Conservation (phyloP, 2,888 invertebrate species). For the Dolichomitus sp. region DNA sequence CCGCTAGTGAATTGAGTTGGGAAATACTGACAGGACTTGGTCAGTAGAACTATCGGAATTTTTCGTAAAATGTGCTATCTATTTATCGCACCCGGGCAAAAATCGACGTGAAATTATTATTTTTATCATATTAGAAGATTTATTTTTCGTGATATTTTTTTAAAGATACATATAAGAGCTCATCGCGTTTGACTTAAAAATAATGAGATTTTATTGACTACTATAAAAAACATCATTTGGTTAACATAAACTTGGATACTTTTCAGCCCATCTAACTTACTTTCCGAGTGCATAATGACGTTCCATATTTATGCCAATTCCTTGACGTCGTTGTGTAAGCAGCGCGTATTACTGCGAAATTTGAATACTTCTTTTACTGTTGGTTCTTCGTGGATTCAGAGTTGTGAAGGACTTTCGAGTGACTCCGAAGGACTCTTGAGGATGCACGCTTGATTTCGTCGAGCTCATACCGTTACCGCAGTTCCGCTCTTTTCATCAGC, state of each 20-base stretch:
- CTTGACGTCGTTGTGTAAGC: constrained; percentile 2
- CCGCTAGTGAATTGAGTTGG: not conserved
- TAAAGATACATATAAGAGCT: too few species aligned
- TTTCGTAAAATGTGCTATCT: not conserved
- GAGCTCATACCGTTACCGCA: constrained; percentile 22
- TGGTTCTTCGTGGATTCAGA: constrained; percentile 48
- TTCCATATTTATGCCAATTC: not conserved
- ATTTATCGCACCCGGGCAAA: too few species aligned
- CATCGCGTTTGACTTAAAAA: too few species aligned
- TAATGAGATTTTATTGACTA: constrained; percentile 10
- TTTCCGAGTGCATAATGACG: not conserved
- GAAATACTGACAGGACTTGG: not conserved
- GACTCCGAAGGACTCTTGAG: constrained; percentile 48
- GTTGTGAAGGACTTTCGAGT: constrained; percentile 50
- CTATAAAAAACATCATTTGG: not conserved
- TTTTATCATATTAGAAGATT: too few species aligned
- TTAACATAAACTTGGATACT: not conserved
- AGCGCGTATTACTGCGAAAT: constrained; percentile 36
- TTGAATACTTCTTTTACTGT: constrained; percentile 55
- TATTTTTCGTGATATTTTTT: too few species aligned
- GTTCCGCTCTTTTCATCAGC: constrained; percentile 47
- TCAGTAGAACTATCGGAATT: constrained; percentile 1
- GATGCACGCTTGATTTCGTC: constrained; percentile 58
- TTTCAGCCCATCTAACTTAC: not conserved
- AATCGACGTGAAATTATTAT: too few species aligned